Evolutionary conservation across 1,140 invertebrate genomes (phyloP).

Genomic region (Tetragnatha versicolor): DNA sequence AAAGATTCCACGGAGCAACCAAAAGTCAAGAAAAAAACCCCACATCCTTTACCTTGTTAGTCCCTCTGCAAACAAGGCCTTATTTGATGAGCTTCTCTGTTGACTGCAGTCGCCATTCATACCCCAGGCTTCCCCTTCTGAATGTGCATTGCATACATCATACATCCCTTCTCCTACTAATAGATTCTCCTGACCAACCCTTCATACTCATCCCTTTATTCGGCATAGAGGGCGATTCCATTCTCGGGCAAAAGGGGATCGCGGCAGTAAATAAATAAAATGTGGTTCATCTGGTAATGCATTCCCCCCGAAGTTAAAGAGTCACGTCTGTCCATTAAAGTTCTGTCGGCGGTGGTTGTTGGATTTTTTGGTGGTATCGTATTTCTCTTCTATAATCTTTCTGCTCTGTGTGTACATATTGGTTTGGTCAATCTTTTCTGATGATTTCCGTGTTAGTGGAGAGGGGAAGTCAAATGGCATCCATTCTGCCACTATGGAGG

Average conservation of each 20-base stretch:
- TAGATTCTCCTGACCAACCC: too few relatives aligned
- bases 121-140: too few relatives aligned
- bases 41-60: too few relatives aligned
- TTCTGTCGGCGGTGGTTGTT: background rate
- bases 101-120: too few relatives aligned
- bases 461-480: background rate
- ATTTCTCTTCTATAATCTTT: background rate
- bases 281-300: conserved; percentile 35
- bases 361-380: background rate
- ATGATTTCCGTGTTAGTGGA: background rate
- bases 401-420: background rate
- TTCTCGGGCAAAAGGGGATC: background rate
- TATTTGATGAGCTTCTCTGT: too few relatives aligned
- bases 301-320: conserved; percentile 22
- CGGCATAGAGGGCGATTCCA: too few relatives aligned
- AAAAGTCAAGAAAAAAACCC: too few relatives aligned
- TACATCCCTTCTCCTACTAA: too few relatives aligned
- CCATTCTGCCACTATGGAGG: background rate
- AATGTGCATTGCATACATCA: too few relatives aligned
- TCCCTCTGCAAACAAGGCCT: too few relatives aligned
- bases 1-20: too few relatives aligned
- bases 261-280: conserved; percentile 24
- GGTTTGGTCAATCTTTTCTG: conserved; percentile 3
- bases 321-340: conserved; percentile 31
- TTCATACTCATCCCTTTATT: too few relatives aligned